Percentiles rank a stretch among this genome's conserved stretches.
Evolutionary conservation across 2,113 vertebrate species (phyloP).

Genomic region (Leucoraja erinaceus): DNA sequence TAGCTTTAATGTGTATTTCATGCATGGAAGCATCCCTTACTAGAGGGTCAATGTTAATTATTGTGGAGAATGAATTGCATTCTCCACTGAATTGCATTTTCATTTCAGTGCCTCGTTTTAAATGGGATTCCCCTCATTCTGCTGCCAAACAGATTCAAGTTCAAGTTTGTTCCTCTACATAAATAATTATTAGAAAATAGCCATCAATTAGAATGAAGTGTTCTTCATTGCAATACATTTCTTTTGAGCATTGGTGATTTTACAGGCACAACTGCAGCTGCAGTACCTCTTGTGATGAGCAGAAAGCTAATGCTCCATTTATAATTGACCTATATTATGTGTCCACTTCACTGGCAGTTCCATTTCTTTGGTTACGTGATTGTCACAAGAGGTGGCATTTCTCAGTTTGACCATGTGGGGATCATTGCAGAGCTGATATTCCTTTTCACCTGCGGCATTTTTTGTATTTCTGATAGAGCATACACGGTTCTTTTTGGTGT

Average conservation of each 20-base stretch:
- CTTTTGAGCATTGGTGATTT: not conserved
- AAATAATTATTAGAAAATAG: constrained; percentile 4
- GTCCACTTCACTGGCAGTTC: not conserved
- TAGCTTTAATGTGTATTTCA: too few relatives aligned
- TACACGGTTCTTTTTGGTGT: not conserved
- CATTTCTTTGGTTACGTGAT: not conserved
- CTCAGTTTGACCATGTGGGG: not conserved
- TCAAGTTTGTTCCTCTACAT: not conserved
- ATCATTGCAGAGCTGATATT: not conserved
- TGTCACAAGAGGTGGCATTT: not conserved
- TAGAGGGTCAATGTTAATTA: too few relatives aligned
- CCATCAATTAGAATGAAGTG: not conserved
- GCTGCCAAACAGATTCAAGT: not conserved
- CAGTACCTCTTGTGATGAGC: not conserved
- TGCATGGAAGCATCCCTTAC: too few relatives aligned
- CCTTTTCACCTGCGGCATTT: not conserved
- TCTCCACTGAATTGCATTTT: not conserved
- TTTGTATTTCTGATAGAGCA: not conserved
- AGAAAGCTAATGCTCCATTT: not conserved
- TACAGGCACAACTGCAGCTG: not conserved
- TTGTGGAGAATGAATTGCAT: too few relatives aligned
- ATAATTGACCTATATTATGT: not conserved
- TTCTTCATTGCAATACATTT: not conserved
- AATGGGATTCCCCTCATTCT: not conserved
- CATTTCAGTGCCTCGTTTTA: not conserved